Evolutionary conservation across 2,888 invertebrate genomes (phyloP), one percentile per base, ranked within the genome.

Genomic region (Spialia ferax): DNA sequence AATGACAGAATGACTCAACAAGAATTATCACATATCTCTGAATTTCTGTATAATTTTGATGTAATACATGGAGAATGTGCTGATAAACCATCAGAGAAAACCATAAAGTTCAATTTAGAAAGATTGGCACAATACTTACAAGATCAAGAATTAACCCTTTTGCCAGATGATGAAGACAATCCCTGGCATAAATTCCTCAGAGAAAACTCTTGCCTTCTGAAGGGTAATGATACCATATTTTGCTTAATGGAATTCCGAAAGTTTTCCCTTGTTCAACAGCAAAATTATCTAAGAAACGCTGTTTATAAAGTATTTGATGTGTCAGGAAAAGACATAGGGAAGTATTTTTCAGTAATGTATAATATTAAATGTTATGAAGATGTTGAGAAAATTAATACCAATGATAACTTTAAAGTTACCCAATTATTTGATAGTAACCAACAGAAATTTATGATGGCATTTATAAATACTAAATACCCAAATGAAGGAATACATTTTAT

Each of bases 41-140:
- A 98, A 76, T 99, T 99, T 85, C 91, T 99, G 20, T 96, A 97
- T 75, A 97, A 97, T 79, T 98, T 98, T 87, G 97, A 97, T 80
- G 89, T 87, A 80, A 83, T 89, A 26, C 87, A 89, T 76, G 79
- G 77, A n/a, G 86, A 89, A 66, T 80, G 76, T 70, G 74, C 74
- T 69, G 83, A 86, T 35, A 79, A 73, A 69, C 70, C 77, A 18
- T 77, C 88, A 69, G 93, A 94, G 55, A 93, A 91, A 78, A 88
- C 90, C 69, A 93, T 96, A 71, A 90, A 95, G 76, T 97, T 98
- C 78, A 97, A 97, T 84, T 94, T 99, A 77, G 99, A 99, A 88
- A 95, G 97, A 79, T 95, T 99, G 55, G 99, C 99, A 0, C 98
- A 99, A 85, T 99, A 99, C 91, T 93, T 99, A 68, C 95, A 96